Evolutionary conservation across 2,113 vertebrate species (phyloP).

Genomic region (Pelodiscus sinensis): DNA sequence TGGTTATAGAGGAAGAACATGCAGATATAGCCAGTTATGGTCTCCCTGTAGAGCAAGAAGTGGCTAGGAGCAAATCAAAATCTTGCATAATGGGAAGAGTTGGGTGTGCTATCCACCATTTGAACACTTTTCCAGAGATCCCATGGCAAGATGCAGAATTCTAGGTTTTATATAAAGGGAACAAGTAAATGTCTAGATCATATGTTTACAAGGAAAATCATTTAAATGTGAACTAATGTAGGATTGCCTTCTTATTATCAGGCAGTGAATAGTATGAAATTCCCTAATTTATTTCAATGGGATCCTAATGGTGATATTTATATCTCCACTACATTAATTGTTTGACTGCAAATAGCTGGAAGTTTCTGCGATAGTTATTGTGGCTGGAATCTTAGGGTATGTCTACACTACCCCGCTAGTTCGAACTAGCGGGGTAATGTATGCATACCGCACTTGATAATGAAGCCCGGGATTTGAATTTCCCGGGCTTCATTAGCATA

Average conservation of each 20-base stretch:
- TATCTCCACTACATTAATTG: neutral
- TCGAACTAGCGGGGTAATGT: no score
- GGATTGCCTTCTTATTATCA: neutral
- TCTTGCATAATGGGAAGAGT: neutral
- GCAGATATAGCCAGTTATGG: neutral
- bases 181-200: neutral
- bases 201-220: neutral
- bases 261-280: neutral
- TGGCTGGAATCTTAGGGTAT: neutral
- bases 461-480: no score
- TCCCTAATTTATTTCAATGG: neutral
- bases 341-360: neutral
- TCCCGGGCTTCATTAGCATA: no score
- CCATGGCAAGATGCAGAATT: neutral
- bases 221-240: neutral
- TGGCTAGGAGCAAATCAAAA: neutral
- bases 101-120: no score
- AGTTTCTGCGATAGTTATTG: slow-evolving; percentile 2
- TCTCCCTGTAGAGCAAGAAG: neutral
- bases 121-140: neutral
- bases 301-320: neutral
- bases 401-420: no score
- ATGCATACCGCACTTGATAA: no score
- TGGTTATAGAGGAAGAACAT: neutral
- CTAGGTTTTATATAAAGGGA: neutral